Conservation (phyloP, 2,113 vertebrate species). For the Zosterops pallidus region DNA sequence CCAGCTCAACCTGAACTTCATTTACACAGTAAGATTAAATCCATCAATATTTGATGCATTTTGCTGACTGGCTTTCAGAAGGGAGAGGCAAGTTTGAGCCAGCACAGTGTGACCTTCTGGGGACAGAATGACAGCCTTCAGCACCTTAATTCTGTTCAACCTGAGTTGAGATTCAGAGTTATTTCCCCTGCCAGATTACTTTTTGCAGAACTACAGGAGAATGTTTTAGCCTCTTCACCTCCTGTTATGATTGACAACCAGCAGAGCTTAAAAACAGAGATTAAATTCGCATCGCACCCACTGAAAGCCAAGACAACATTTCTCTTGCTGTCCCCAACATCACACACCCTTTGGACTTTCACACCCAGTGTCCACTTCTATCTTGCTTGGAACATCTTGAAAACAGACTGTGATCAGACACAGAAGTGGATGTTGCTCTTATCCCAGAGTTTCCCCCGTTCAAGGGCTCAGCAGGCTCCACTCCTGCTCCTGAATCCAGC, state of each 20-base stretch:
- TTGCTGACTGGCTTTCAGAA: slow-evolving; percentile 4
- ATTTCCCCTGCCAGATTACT: slow-evolving; percentile 32
- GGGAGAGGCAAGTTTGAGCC: not conserved
- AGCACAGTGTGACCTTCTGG: not conserved
- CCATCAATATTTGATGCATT: slow-evolving; percentile 42
- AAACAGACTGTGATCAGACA: not conserved
- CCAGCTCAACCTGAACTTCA: slow-evolving; percentile 2
- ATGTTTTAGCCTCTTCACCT: slow-evolving; percentile 42
- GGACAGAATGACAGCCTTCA: not conserved
- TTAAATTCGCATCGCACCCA: not conserved
- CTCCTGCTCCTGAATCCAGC: not conserved
- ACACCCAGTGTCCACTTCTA: not conserved
- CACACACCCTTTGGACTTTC: not conserved
- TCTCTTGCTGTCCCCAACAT: not conserved
- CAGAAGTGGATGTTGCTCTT: not conserved
- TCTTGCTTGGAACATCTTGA: not conserved
- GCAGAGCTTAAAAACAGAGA: not conserved
- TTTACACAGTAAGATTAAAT: slow-evolving; percentile 16
- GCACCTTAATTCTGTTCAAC: not conserved
- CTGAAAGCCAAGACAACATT: not conserved
- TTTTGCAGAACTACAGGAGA: not conserved
- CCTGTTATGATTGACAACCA: not conserved
- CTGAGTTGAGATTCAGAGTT: not conserved
- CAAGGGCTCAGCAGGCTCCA: not conserved
- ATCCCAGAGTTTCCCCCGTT: not conserved